phyloP scores from a whole-genome alignment of 1,140 invertebrate genomes.

The Spodoptera frugiperda region DNA sequence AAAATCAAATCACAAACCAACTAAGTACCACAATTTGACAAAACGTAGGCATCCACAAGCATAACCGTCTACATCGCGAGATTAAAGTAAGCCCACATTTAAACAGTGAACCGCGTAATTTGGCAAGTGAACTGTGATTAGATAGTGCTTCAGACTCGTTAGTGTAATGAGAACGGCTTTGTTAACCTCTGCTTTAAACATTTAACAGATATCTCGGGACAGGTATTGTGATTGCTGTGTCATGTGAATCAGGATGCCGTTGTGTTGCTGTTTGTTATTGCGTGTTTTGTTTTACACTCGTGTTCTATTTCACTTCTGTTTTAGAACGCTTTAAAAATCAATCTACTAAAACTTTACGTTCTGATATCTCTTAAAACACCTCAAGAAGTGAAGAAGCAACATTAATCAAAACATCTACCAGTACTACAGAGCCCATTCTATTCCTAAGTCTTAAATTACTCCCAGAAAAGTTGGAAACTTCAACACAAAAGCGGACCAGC shows the following conservation, averaged over 20 bases:
- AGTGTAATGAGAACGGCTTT: slow-evolving; percentile 78
- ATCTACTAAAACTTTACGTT: background rate
- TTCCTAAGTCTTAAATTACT: slow-evolving; percentile 29
- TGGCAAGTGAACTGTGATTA: slow-evolving; percentile 84
- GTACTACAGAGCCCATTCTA: slow-evolving; percentile 11
- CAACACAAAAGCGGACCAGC: slow-evolving; percentile 1
- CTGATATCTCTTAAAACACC: background rate
- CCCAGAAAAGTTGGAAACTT: slow-evolving; percentile 19
- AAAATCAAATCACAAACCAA: slow-evolving; percentile 11
- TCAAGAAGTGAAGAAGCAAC: background rate
- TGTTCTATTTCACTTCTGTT: background rate
- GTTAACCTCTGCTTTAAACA: slow-evolving; percentile 70
- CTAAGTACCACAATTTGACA: slow-evolving; percentile 38
- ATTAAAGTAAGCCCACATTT: slow-evolving; percentile 82
- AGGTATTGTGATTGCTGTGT: slow-evolving; percentile 45
- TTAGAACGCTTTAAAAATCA: background rate
- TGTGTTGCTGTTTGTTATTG: slow-evolving; percentile 14
- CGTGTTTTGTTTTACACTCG: background rate
- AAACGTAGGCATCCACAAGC: slow-evolving; percentile 46
- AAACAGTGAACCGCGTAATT: slow-evolving; percentile 81
- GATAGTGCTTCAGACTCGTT: slow-evolving; percentile 82
- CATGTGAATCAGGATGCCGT: slow-evolving; percentile 30
- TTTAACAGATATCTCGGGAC: slow-evolving; percentile 49
- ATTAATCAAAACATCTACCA: slow-evolving; percentile 10
- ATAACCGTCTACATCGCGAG: slow-evolving; percentile 65